A percentile compares a stretch with the other conserved stretches of the same genome.
Evolutionary conservation across 2,113 vertebrate genomes (phyloP).

Genomic region (Menura novaehollandiae): DNA sequence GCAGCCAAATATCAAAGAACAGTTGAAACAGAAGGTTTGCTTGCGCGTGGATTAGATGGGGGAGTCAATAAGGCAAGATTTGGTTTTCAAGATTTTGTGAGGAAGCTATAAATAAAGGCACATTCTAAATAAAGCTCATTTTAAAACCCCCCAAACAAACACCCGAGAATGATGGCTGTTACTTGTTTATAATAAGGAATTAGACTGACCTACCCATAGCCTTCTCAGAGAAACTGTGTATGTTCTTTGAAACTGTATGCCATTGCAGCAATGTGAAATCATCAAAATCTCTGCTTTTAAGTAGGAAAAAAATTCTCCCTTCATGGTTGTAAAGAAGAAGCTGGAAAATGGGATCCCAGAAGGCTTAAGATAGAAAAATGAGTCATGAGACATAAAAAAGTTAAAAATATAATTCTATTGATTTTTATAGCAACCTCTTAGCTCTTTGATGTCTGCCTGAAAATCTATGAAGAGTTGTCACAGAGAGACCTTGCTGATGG

Average conservation of each 20-base stretch:
- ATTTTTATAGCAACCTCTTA: constrained; percentile 47
- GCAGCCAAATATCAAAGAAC: neutral
- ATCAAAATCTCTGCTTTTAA: constrained; percentile 22
- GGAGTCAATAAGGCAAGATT: neutral
- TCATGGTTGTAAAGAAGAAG: constrained; percentile 2
- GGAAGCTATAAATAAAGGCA: neutral
- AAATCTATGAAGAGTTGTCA: constrained; percentile 36
- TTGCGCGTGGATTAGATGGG: neutral
- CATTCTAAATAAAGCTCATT: neutral
- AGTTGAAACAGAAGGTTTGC: neutral
- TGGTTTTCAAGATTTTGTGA: neutral
- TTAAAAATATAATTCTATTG: constrained; percentile 48
- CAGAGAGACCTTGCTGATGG: constrained; percentile 12
- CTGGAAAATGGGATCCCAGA: constrained; percentile 41
- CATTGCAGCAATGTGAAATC: neutral
- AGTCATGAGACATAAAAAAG: constrained; percentile 51
- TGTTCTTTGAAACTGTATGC: neutral
- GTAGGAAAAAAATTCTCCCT: neutral
- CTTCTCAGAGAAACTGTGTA: neutral
- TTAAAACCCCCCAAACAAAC: neutral
- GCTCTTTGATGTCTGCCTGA: constrained; percentile 43
- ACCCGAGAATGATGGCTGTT: neutral
- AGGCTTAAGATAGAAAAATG: constrained; percentile 35
- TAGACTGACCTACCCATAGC: neutral
- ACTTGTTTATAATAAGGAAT: neutral